phyloP scores from a whole-genome alignment of 37 sponge, comb jelly and placozoan species.

The Dysidea cf. avara region DNA sequence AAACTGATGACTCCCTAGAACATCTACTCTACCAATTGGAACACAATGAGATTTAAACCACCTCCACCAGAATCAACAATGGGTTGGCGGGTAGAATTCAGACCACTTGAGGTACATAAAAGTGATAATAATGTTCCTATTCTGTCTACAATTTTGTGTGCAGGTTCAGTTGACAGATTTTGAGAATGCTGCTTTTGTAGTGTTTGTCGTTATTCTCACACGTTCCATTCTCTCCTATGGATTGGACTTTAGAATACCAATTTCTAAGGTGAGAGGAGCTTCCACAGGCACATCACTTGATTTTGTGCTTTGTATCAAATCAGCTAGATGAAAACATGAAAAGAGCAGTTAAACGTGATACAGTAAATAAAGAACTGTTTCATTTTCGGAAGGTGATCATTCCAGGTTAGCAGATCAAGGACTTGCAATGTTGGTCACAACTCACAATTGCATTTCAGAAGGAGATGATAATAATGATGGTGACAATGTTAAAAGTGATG shows the following conservation, averaged over 20 bases:
- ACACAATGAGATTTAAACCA: conserved; percentile 98
- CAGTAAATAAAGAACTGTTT: conserved; percentile 71
- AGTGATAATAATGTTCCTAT: background rate
- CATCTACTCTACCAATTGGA: conserved; percentile 98
- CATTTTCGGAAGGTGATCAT: conserved; percentile 81
- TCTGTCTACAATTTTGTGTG: too few relatives aligned
- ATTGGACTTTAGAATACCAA: conserved; percentile 93
- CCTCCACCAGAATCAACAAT: conserved; percentile 91
- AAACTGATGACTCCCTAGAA: conserved; percentile 74
- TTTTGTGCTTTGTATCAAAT: too few relatives aligned
- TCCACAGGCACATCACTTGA: too few relatives aligned
- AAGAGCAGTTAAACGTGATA: conserved; percentile 72
- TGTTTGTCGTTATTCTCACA: conserved; percentile 87
- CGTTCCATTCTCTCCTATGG: conserved; percentile 85
- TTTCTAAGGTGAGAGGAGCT: conserved; percentile 77
- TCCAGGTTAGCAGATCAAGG: conserved; percentile 43
- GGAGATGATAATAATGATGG: conserved; percentile 5
- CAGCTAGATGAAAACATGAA: conserved; percentile 88
- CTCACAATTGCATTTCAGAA: too few relatives aligned
- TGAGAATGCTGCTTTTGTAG: conserved; percentile 95
- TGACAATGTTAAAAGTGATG: background rate
- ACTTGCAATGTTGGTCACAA: too few relatives aligned
- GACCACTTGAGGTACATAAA: conserved; percentile 77
- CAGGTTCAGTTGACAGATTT: conserved; percentile 95
- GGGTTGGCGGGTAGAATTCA: conserved; percentile 98